Percentiles rank a stretch among this genome's conserved stretches.
Evolutionary conservation across 2,888 invertebrate genomes (phyloP).

Genomic region (Yponomeuta evonymella): DNA sequence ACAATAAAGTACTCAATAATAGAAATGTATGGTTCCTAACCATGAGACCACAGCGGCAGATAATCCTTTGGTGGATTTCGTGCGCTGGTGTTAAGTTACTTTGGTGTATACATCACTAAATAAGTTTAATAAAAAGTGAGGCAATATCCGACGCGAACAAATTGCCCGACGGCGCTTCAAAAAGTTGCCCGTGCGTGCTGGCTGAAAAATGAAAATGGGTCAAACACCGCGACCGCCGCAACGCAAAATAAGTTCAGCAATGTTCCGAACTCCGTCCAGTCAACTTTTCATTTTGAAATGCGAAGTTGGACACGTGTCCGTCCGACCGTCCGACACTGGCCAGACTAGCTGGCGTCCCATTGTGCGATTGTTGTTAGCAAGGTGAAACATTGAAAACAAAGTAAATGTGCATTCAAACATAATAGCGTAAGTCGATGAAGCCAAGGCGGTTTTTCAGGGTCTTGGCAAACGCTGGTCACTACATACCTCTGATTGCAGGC

Average conservation of each 20-base stretch:
- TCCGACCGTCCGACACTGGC: neutral
- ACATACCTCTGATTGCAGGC: too few species aligned
- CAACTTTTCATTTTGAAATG: neutral
- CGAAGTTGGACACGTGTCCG: constrained; percentile 8
- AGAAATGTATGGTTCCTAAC: too few species aligned
- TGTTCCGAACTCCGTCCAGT: neutral
- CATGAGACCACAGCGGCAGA: too few species aligned
- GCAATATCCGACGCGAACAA: neutral
- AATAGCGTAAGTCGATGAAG: too few species aligned
- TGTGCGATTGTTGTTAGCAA: neutral
- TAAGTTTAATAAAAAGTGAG: neutral
- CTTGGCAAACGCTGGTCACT: too few species aligned
- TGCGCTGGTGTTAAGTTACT: too few species aligned
- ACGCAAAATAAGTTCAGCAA: constrained; percentile 4
- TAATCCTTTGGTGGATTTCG: too few species aligned
- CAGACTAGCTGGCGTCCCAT: neutral
- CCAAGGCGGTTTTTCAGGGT: too few species aligned
- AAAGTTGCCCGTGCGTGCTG: neutral
- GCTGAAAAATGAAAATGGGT: constrained; percentile 2
- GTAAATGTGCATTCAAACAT: too few species aligned
- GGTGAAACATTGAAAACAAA: too few species aligned
- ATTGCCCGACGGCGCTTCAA: neutral
- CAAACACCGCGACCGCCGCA: constrained; percentile 1
- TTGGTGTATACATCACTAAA: too few species aligned
- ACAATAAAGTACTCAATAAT: too few species aligned